phyloP scores from a whole-genome alignment of 2,888 invertebrate species.

The Bimastos eiseni region DNA sequence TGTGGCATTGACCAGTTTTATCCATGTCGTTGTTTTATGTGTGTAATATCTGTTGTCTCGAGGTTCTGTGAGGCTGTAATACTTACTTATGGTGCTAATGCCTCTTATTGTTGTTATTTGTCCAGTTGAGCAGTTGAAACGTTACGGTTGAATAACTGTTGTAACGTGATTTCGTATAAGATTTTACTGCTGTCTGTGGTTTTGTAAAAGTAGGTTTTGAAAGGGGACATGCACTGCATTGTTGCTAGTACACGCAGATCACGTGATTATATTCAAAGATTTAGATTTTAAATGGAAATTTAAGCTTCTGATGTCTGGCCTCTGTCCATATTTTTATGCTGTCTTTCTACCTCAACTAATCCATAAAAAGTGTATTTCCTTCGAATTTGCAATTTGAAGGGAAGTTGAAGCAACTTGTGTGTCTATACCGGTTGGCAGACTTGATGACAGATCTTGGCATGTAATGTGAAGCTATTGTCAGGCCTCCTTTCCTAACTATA shows the following conservation, averaged over 20 bases:
- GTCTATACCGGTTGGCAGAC: too few relatives aligned
- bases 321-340: background rate
- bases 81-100: background rate
- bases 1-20: slow-evolving; percentile 5
- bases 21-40: background rate
- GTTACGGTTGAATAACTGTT: background rate
- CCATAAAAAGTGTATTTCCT: background rate
- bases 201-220: background rate
- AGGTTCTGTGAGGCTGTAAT: background rate
- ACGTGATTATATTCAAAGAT: background rate
- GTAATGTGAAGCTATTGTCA: too few relatives aligned
- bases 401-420: too few relatives aligned
- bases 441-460: too few relatives aligned
- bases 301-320: background rate
- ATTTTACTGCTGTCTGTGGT: background rate
- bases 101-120: background rate
- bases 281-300: background rate
- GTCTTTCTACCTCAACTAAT: background rate
- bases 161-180: background rate
- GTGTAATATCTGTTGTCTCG: background rate
- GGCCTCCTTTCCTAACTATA: too few relatives aligned
- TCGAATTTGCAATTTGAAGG: too few relatives aligned
- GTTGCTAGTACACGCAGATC: background rate
- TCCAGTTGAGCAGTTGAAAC: background rate
- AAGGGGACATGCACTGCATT: background rate